Percentiles rank a stretch among this genome's conserved stretches.
phyloP scores from a whole-genome alignment of 2,113 vertebrate genomes.

The Psittacula cyanocephala region DNA sequence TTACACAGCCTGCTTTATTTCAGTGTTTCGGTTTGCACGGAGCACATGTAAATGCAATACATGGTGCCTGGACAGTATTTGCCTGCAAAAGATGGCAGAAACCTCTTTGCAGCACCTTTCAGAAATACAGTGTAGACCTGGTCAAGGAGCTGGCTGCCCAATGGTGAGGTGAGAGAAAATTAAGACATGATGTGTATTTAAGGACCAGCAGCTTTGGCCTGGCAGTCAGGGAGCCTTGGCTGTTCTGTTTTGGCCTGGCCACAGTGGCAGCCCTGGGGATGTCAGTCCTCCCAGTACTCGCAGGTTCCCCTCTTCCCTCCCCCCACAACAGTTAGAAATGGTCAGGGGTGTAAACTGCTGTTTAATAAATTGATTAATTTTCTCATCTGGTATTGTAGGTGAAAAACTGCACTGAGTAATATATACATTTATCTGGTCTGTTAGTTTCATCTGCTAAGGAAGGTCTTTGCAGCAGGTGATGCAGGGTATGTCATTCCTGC shows the following conservation, averaged over 20 bases:
- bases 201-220: background rate
- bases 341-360: background rate
- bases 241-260: background rate
- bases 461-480: background rate
- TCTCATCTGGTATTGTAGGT: background rate
- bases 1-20: background rate
- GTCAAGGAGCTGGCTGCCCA: background rate
- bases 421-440: background rate
- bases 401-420: background rate
- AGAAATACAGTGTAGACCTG: fast-evolving
- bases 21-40: background rate
- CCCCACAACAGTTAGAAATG: background rate
- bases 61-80: background rate
- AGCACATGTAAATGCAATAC: background rate
- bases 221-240: background rate
- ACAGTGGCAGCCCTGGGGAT: background rate
- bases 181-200: background rate
- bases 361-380: background rate
- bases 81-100: background rate
- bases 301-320: background rate
- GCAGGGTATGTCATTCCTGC: background rate
- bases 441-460: background rate
- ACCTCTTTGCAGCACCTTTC: background rate
- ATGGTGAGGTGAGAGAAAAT: background rate
- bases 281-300: background rate